Percentiles rank a stretch among this genome's conserved stretches.
Evolutionary conservation across 2,888 invertebrate species (phyloP).

Genomic region (Eugnorisma glareosa): DNA sequence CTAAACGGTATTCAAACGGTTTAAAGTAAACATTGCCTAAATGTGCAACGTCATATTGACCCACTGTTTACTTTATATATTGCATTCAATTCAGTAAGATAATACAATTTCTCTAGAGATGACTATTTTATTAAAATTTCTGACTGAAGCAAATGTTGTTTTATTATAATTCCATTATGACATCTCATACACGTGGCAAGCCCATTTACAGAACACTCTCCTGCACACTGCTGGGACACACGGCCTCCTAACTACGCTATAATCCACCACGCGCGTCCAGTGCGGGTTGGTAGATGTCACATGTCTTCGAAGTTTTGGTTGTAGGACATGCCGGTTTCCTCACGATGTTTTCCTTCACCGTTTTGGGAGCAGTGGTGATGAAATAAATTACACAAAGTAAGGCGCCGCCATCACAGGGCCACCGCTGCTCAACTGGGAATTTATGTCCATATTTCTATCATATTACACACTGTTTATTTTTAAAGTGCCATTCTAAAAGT

Average conservation of each 20-base stretch:
- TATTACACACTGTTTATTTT: neutral
- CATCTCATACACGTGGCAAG: neutral
- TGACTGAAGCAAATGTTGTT: neutral
- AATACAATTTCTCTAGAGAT: slow-evolving; percentile 6
- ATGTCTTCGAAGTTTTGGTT: too few species aligned
- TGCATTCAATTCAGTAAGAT: slow-evolving; percentile 20
- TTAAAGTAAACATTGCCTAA: slow-evolving; percentile 9
- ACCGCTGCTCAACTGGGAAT: neutral
- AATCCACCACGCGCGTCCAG: too few species aligned
- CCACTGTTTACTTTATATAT: slow-evolving; percentile 17
- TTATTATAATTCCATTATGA: neutral
- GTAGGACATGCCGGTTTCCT: too few species aligned
- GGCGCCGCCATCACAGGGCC: too few species aligned
- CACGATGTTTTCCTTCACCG: too few species aligned
- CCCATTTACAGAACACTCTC: neutral
- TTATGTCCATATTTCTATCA: neutral
- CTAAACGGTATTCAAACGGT: slow-evolving; percentile 16
- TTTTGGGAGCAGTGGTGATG: too few species aligned
- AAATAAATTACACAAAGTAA: too few species aligned
- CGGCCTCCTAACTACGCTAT: too few species aligned
- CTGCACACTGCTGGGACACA: too few species aligned
- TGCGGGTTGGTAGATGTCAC: too few species aligned
- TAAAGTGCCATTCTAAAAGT: slow-evolving; percentile 10
- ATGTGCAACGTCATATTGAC: slow-evolving; percentile 14
- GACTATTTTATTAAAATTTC: slow-evolving; percentile 3